Base-by-base conservation (phyloP, 2,888 invertebrate genomes). In the Dynastes maya region DNA sequence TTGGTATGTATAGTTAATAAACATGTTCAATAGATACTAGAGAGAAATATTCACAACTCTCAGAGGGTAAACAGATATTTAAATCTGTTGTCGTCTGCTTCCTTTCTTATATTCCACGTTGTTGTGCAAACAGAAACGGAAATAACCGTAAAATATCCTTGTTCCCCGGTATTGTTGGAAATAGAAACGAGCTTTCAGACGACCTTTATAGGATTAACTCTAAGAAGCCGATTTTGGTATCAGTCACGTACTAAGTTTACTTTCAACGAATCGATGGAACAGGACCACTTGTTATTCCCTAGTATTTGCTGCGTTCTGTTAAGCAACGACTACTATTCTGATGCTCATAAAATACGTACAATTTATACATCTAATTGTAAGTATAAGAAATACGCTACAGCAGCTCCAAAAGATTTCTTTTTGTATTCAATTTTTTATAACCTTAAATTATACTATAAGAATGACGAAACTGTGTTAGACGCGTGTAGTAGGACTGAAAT, bases 111-210 rank as follows among this genome's bases (percentile, higher is more conserved):
- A 37, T 32, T 71, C 13, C 16, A 40, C 22, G 37, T 74, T 72
- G 61, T 37, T 74, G 72, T 27, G 61, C 40, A 74, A 74, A 74
- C 72, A 74, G 72, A 74, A 61, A 61, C 71, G 71, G 71, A 71
- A 45, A 74, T 61, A 74, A 74, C 72, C 72, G 40, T 40, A 58
- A 74, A 45, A 74, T 55, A 61, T 63, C 61, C 45, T 27, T 32
- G 63, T 63, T 63, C 32, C 22, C 51, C 22, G 22, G 16, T 27
- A 64, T 40, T 40, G 65, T 65, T 40, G 37, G 65, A 13, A 51
- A 51, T 51, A 40, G 61, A 63, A 74, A 61, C 72, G 72, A 74
- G 61, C 32, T 61, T 74, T 5, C 61, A 49, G 45, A 6, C 61
- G 61, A 74, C 72, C 72, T 61, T 45, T 40, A 11, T 13, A 6